phyloP scores from a whole-genome alignment of 2,888 invertebrate genomes.

The Patella depressa region DNA sequence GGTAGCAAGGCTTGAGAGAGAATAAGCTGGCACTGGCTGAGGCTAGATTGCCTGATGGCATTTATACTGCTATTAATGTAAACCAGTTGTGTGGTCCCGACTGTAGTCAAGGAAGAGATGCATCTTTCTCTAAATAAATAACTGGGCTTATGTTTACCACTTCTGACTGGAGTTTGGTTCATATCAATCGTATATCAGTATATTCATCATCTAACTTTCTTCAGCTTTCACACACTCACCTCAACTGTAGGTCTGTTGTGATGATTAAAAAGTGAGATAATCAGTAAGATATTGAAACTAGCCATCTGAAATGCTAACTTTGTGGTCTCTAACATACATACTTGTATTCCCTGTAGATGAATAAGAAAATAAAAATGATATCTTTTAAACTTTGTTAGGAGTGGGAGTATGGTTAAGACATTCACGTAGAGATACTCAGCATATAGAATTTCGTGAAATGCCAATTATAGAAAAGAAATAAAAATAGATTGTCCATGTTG shows the following conservation, averaged over 20 bases:
- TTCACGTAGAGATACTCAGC: too few relatives aligned
- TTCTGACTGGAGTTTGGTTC: conserved; percentile 12
- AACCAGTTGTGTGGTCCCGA: conserved; percentile 21
- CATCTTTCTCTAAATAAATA: conserved; percentile 28
- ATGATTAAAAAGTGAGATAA: conserved; percentile 1
- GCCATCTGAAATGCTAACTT: not conserved
- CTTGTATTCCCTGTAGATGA: too few relatives aligned
- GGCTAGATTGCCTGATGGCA: conserved; percentile 14
- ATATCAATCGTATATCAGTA: conserved; percentile 7
- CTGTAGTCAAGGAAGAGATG: conserved; percentile 22
- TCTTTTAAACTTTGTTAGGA: too few relatives aligned
- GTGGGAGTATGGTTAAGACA: too few relatives aligned
- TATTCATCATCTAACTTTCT: conserved; percentile 1
- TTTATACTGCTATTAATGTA: conserved; percentile 23
- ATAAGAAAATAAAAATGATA: too few relatives aligned
- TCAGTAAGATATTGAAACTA: not conserved
- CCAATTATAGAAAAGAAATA: too few relatives aligned
- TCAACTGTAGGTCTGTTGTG: not conserved
- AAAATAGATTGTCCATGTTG: too few relatives aligned
- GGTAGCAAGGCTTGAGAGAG: not conserved
- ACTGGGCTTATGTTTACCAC: not conserved
- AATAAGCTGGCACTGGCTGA: conserved; percentile 2
- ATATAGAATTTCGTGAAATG: too few relatives aligned
- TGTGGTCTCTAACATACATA: too few relatives aligned
- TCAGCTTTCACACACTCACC: conserved; percentile 7